Conservation (phyloP, 2,888 invertebrate species). For the Pachycephus smyrnensis region DNA sequence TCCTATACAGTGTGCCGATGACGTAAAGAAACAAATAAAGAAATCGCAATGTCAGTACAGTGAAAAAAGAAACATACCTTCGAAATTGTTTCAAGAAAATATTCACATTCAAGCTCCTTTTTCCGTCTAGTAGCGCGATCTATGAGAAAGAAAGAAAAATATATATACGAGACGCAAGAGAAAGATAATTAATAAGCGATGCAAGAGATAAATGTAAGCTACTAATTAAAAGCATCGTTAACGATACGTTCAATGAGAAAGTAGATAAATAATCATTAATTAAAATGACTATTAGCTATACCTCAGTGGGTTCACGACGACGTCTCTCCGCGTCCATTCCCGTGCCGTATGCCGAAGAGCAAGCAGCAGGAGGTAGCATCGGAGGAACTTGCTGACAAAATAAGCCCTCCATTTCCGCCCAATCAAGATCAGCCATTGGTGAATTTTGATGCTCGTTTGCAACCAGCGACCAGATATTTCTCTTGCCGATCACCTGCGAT, state of each 20-base stretch:
- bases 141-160: slow-evolving; percentile 59
- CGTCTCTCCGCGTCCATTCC: slow-evolving; percentile 71
- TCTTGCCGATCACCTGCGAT: slow-evolving; percentile 83
- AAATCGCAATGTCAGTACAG: neutral
- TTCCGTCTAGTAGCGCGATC: slow-evolving; percentile 92
- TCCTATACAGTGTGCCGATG: neutral
- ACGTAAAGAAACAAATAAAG: neutral
- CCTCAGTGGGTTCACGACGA: slow-evolving; percentile 84
- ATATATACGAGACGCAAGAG: neutral
- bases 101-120: slow-evolving; percentile 96
- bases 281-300: slow-evolving; percentile 45
- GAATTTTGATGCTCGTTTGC: slow-evolving; percentile 87
- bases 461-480: slow-evolving; percentile 94
- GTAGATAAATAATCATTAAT: neutral
- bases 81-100: slow-evolving; percentile 97
- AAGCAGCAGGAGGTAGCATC: slow-evolving; percentile 63
- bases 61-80: slow-evolving; percentile 70
- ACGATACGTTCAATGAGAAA: neutral
- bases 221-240: neutral
- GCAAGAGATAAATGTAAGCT: slow-evolving; percentile 4
- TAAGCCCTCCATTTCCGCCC: slow-evolving; percentile 93
- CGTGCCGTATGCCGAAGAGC: slow-evolving; percentile 70
- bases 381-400: slow-evolving; percentile 88
- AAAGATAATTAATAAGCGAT: slow-evolving; percentile 5
- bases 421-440: slow-evolving; percentile 88